Evolutionary conservation across 2,797 vertebrate species (phyloP), one percentile per base, ranked within the genome.

Genomic region (Diplodus sargus): DNA sequence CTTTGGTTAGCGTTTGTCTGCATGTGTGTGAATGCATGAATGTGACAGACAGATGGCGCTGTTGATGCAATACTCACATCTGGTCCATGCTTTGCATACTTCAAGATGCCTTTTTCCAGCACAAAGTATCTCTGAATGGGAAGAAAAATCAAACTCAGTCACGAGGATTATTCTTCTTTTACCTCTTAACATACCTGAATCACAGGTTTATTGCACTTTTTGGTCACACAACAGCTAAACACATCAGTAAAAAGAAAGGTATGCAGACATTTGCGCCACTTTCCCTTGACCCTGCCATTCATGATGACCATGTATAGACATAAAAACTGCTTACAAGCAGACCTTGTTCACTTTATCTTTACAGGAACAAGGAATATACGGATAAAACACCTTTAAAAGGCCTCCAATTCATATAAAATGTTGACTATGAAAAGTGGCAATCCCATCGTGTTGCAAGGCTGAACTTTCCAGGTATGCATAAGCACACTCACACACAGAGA

Each of bases 101-200:
- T 99, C 92, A 99, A 89, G 90, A 99, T 97, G 74, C 98, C 98
- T 91, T 94, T 97, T 86, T 99, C 97, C 94, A 99, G 85, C 89
- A 96, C 92, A 90, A 99, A 99, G 93, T 96, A 99, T 88, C 98
- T 97, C 98, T 99, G 17, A 30, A 34, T 13, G 90, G 68, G 81
- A 91, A 81, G 22, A 82, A 86, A 85, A 86, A 85, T 54, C 4
- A 78, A 49, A 76, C 34, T 16, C 1, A 59, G 12, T 79, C 59
- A 20, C 3, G 73, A 23, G 16, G 6, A 7, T 1, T 0, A 22
- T 1, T 43, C 2, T 42, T 3, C 3, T 65, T 56, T 63, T 18
- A 57, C 18, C 66, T 42, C 12, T 34, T 30, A 4, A 1, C 15
- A 28, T 3, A 14, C 12, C 61, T 42, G 39, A 56, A 9, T 59